These are phyloP conservation scores for Chionomys nivalis DNA, from an alignment of 2,113 vertebrate genomes.

Conservation along the genomic window DNA sequence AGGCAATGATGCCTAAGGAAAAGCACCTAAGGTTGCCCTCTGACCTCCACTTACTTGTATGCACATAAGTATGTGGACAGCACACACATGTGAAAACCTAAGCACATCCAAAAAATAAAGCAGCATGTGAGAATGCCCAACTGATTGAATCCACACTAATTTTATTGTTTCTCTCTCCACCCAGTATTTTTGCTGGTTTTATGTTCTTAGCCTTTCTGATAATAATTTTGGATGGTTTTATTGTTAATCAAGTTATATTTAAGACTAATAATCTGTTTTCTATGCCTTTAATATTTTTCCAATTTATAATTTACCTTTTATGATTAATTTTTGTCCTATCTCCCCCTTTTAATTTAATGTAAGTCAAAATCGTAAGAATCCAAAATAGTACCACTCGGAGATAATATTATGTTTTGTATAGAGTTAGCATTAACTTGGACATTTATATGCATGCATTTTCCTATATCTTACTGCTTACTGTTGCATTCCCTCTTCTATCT, in stretches of 20 bases:
- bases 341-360: neutral
- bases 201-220: neutral
- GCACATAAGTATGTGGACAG: neutral
- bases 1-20: neutral
- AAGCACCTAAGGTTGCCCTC: neutral
- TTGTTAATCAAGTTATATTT: neutral
- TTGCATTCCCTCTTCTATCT: neutral
- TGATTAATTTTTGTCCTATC: neutral
- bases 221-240: neutral
- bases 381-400: neutral
- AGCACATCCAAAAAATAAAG: neutral
- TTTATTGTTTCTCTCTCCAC: neutral
- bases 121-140: neutral
- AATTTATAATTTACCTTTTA: neutral
- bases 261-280: neutral
- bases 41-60: neutral
- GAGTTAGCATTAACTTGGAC: neutral
- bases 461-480: neutral
- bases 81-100: neutral
- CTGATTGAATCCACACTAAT: neutral
- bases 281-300: constrained; percentile 1
- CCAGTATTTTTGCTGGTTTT: neutral
- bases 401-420: neutral
- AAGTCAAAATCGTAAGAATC: neutral
- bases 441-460: neutral